Evolutionary conservation across 2,888 invertebrate species (phyloP), one percentile per base, ranked within the genome.

Genomic region (Nycteola revayana): DNA sequence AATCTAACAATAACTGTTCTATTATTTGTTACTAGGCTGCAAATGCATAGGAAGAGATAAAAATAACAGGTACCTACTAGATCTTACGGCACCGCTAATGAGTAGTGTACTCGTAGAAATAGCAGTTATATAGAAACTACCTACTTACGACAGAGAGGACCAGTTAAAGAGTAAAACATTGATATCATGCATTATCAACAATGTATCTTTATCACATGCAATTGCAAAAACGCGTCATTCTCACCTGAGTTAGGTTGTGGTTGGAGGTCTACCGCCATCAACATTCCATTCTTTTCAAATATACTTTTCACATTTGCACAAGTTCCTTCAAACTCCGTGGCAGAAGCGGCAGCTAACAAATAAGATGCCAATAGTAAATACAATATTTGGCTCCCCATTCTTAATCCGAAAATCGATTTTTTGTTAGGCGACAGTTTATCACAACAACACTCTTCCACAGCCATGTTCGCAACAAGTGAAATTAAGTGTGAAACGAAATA

Each of bases 321-420:
- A 56, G 88, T 83, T 59, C 70, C 66, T 54, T 82, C 82, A 42
- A 67, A 58, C 55, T 84, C 84, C 38, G 78, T 76, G 42, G 72
- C 75, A 54, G 75, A 67, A 51, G 68, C 68, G 50, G 60, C 61
- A 46, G 72, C 71, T 57, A 87, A 61, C 51, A 77, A 72, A 70
- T 76, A 76, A 57, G 74, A 71, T 63, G 77, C 66, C 66, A 84
- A 71, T 63, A 83, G 60, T 73, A 85, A 75, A 83, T 73, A 82
- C 69, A 86, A 69, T 75, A 84, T 81, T 82, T 77, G 77, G 74
- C 72, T 79, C 66, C 66, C 66, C 79, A 84, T 81, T 78, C 77
- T 75, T 69, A 80, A 81, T 75, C 83, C 81, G 57, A 83, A 80
- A 88, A 88, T 88, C 87, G 88, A 88, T 88, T 87, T 87, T 83